Percentiles rank a stretch among this genome's conserved stretches.
phyloP scores from a whole-genome alignment of 2,113 vertebrate species.

The Burhinus bistriatus region DNA sequence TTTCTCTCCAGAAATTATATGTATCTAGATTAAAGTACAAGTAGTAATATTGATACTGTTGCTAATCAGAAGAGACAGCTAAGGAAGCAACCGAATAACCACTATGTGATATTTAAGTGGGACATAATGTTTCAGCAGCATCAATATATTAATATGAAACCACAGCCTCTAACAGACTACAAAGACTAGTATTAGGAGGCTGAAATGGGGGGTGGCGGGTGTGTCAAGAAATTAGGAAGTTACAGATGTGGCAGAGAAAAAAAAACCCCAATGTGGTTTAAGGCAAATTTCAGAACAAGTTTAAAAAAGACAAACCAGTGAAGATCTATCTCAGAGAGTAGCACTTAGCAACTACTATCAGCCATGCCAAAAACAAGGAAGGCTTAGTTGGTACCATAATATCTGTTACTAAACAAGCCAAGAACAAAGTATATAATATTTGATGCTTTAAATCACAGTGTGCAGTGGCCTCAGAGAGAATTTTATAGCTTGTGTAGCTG shows the following conservation, averaged over 20 bases:
- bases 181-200: background rate
- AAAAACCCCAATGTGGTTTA: background rate
- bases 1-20: background rate
- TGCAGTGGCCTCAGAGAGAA: background rate
- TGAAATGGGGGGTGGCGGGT: background rate
- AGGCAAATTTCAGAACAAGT: background rate
- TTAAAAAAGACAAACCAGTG: background rate
- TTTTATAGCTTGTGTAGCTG: background rate
- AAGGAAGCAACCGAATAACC: background rate
- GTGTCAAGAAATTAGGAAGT: background rate
- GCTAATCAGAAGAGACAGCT: background rate
- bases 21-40: background rate
- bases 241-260: background rate
- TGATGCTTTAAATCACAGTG: background rate
- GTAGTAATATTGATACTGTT: background rate
- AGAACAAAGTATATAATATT: background rate
- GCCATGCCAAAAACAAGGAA: background rate
- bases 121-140: background rate
- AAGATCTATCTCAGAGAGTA: background rate
- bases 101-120: background rate
- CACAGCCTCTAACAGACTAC: background rate
- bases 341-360: background rate
- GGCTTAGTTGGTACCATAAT: background rate
- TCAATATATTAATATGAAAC: background rate
- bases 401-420: background rate